Conservation (phyloP, 2,113 vertebrate genomes). For the Meriones unguiculatus region DNA sequence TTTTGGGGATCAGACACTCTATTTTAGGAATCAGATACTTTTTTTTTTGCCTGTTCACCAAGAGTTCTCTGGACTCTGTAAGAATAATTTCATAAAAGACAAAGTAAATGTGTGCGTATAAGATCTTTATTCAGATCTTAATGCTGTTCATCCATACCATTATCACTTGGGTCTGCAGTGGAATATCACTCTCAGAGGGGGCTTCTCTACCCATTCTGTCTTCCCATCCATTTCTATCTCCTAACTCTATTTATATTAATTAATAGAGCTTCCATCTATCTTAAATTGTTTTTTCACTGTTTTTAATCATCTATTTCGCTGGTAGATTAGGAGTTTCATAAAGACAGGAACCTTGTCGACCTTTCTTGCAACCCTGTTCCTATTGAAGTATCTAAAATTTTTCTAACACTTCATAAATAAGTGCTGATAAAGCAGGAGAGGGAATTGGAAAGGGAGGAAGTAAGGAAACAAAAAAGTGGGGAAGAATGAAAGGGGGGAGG, state of each 20-base stretch:
- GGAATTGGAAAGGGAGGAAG: accelerated
- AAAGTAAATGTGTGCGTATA: not conserved
- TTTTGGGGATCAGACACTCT: not conserved
- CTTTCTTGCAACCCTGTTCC: not conserved
- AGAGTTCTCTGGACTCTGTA: not conserved
- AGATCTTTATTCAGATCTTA: not conserved
- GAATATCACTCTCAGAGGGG: not conserved
- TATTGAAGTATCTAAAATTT: not conserved
- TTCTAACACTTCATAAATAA: not conserved
- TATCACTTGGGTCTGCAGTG: not conserved
- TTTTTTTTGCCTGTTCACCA: not conserved
- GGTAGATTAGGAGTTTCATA: not conserved
- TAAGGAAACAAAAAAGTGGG: accelerated
- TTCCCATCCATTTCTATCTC: not conserved
- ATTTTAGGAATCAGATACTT: not conserved
- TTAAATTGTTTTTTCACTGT: not conserved
- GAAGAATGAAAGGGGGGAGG: not conserved
- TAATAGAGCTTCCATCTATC: not conserved
- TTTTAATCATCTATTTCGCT: not conserved
- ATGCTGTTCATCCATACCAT: too few relatives aligned
- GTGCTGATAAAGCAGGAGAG: not conserved
- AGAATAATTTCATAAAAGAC: not conserved
- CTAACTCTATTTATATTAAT: not conserved
- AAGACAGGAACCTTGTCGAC: not conserved
- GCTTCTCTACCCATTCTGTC: not conserved